A percentile compares a stretch with the other conserved stretches of the same genome.
These are phyloP conservation scores for Brachionus rubens DNA, from an alignment of 1,140 invertebrate species.

Conservation along the genomic window DNA sequence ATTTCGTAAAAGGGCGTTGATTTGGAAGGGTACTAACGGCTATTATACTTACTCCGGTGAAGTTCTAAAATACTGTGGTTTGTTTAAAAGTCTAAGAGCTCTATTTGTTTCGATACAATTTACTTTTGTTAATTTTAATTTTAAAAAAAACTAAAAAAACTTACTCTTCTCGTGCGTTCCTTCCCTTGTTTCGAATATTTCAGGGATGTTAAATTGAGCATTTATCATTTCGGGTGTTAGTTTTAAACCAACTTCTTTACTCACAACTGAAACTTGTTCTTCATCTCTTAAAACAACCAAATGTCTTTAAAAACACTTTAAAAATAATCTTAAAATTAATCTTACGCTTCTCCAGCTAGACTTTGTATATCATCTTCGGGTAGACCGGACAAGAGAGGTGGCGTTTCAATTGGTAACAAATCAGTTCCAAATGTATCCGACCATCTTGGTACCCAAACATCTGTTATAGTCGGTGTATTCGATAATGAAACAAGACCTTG, in stretches of 20 bases:
- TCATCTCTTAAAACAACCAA: neutral
- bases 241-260: constrained; percentile 46
- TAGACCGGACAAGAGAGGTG: constrained; percentile 51
- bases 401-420: constrained; percentile 53
- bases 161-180: constrained; percentile 45
- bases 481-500: constrained; percentile 55
- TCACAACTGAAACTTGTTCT: constrained; percentile 48
- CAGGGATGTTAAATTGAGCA: constrained; percentile 53
- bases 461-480: constrained; percentile 57
- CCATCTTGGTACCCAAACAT: constrained; percentile 59
- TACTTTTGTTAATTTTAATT: too few species aligned
- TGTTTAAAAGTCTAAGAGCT: constrained; percentile 42
- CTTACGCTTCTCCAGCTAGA: constrained; percentile 50
- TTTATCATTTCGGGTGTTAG: constrained; percentile 58
- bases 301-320: neutral
- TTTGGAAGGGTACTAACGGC: neutral
- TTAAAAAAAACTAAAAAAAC: constrained; percentile 30
- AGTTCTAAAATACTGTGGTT: constrained; percentile 18
- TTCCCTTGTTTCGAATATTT: constrained; percentile 46
- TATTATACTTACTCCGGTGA: constrained; percentile 22
- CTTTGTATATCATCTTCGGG: constrained; percentile 53
- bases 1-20: too few species aligned
- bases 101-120: too few species aligned
- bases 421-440: constrained; percentile 54
- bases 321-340: neutral